phyloP scores from a whole-genome alignment of 2,888 invertebrate species.

The Cheiracanthium punctorium region DNA sequence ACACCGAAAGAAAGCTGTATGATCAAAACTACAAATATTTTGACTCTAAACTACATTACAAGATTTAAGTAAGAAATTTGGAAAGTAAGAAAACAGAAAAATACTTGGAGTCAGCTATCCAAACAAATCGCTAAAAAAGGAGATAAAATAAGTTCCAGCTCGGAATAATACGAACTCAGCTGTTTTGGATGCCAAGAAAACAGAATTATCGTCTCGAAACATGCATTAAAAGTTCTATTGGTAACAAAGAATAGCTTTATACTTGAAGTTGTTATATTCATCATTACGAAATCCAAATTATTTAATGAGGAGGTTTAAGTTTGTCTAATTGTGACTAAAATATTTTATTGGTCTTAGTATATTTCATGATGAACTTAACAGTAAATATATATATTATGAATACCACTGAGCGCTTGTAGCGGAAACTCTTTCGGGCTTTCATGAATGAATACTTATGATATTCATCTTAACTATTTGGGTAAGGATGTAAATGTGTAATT shows the following conservation, averaged over 20 bases:
- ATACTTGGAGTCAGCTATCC: slow-evolving; percentile 17
- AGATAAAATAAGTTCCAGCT: background rate
- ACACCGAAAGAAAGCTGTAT: background rate
- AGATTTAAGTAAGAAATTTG: slow-evolving; percentile 15
- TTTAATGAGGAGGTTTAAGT: too few species aligned
- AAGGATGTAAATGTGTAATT: too few species aligned
- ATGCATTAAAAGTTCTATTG: slow-evolving; percentile 3
- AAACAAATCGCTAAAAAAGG: background rate
- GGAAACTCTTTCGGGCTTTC: too few species aligned
- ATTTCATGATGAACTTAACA: too few species aligned
- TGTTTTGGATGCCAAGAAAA: slow-evolving; percentile 3
- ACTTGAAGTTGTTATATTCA: background rate
- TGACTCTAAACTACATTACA: slow-evolving; percentile 12
- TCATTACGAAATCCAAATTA: too few species aligned
- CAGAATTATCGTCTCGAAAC: background rate
- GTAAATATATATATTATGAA: too few species aligned
- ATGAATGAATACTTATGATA: too few species aligned
- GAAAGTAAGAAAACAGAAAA: background rate
- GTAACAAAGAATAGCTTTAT: background rate
- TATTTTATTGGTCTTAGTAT: too few species aligned
- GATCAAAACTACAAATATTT: slow-evolving; percentile 9
- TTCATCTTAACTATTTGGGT: too few species aligned
- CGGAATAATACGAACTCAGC: slow-evolving; percentile 12
- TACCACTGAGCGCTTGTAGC: too few species aligned
- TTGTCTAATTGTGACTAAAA: too few species aligned